These are phyloP conservation scores for Scartelaos histophorus DNA, from an alignment of 2,113 vertebrate species.

Conservation along the genomic window DNA sequence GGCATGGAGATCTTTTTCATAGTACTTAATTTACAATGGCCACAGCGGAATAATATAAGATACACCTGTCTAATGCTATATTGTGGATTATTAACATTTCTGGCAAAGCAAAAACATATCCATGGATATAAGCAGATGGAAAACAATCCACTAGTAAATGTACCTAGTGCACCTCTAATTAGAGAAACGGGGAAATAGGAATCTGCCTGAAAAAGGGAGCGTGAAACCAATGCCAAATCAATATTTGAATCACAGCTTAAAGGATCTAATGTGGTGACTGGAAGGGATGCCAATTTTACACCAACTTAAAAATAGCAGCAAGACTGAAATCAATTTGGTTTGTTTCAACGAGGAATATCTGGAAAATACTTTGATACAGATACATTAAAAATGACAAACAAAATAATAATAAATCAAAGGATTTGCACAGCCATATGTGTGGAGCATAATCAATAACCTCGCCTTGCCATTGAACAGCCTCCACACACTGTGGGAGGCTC, in stretches of 20 bases:
- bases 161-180: background rate
- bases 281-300: too few species aligned
- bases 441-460: background rate
- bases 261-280: background rate
- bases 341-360: background rate
- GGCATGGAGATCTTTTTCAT: too few species aligned
- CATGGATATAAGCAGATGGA: background rate
- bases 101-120: too few species aligned
- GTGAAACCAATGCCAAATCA: background rate
- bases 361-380: background rate
- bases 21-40: too few species aligned
- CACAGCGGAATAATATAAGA: too few species aligned
- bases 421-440: background rate
- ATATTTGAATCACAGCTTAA: background rate
- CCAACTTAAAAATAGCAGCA: background rate
- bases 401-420: background rate
- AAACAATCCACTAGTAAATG: background rate
- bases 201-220: background rate
- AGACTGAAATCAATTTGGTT: background rate
- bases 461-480: background rate
- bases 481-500: too few species aligned
- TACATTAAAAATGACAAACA: too few species aligned
- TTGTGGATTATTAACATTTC: too few species aligned
- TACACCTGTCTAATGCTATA: too few species aligned
- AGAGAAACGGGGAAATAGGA: background rate